Percentiles rank a stretch among this genome's conserved stretches.
phyloP scores from a whole-genome alignment of 2,888 invertebrate species.

The Stenodema calcarata region DNA sequence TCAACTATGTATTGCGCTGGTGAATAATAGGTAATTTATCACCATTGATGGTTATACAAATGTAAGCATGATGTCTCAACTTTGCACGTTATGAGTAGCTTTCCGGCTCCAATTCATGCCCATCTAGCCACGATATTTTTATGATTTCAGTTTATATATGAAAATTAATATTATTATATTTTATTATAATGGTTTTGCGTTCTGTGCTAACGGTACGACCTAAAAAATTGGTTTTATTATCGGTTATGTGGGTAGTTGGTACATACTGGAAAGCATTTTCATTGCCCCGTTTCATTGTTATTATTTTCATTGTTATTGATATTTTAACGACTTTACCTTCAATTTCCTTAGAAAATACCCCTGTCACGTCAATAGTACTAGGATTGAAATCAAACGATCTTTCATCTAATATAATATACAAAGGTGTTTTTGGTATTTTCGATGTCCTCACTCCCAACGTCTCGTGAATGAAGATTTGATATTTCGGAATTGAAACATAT shows the following conservation, averaged over 20 bases:
- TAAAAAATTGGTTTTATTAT: neutral
- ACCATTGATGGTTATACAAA: neutral
- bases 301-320: too few relatives aligned
- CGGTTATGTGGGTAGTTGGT: too few relatives aligned
- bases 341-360: too few relatives aligned
- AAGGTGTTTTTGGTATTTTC: neutral
- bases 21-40: neutral
- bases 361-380: too few relatives aligned
- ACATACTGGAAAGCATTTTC: too few relatives aligned
- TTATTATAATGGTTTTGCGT: neutral
- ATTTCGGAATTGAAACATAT: neutral
- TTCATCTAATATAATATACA: too few relatives aligned
- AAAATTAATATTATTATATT: neutral
- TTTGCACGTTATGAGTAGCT: neutral
- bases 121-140: neutral
- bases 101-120: too few relatives aligned
- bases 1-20: neutral
- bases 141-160: neutral
- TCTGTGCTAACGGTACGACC: neutral
- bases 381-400: too few relatives aligned
- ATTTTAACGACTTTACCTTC: too few relatives aligned
- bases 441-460: neutral
- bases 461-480: neutral
- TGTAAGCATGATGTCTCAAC: neutral
- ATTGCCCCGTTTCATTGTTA: too few relatives aligned